Evolutionary conservation across 2,797 vertebrate genomes (phyloP), one percentile per base, ranked within the genome.

Genomic region (Falco peregrinus): DNA sequence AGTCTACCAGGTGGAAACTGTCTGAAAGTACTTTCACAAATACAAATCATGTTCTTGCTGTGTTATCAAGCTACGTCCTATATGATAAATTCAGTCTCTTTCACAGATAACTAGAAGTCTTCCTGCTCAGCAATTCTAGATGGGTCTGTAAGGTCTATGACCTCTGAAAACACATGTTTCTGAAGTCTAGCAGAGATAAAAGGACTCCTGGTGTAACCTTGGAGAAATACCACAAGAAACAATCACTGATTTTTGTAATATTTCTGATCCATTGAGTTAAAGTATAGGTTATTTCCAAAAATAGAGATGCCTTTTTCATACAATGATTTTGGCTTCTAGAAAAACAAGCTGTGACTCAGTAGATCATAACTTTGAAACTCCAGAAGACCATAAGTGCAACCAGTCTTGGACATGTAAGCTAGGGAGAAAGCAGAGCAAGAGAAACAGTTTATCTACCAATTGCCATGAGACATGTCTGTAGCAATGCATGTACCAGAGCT

Each of bases 111-210:
- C 18, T 73, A 56, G 67, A 76, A 69, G 8, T 78, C 33, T 76
- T 84, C 35, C 33, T 45, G 22, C 28, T 89, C 86, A 95, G 77
- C 63, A 93, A 70, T 92, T 94, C 69, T 78, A 35, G 15, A 33
- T 48, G 20, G 50, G 11, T 39, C 43, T 86, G 7, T 83, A 18
- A 69, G 61, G 33, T 51, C 50, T 82, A 4, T 59, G 64, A 84
- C 43, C 51, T 90, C 81, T 84, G 43, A 71, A 91, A 95, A 89
- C 51, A 82, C 28, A 84, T 82, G 25, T 76, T 93, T 94, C 61
- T 88, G 53, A 88, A 85, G 53, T 43, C 37, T 75, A 15, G 12
- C 17, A 71, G 22, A 57, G n/a, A 16, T 45, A 39, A 81, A 90
- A 70, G 1, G 6, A 37, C 39, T 76, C 45, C 6, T 59, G 8